Evolutionary conservation across 2,888 invertebrate genomes (phyloP).

Genomic region (Microctonus brassicae): DNA sequence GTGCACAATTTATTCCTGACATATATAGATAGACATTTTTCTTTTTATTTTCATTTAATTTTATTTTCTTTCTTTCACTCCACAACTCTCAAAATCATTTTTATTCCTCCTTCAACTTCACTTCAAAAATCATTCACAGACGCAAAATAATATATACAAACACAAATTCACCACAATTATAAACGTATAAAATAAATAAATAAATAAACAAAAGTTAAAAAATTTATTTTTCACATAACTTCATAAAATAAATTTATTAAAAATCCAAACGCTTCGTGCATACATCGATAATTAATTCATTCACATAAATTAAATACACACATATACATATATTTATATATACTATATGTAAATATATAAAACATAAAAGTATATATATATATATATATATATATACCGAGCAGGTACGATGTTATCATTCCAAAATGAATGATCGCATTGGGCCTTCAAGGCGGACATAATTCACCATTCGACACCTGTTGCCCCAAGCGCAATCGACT

Average conservation of each 20-base stretch:
- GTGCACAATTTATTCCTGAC: neutral
- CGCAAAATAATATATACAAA: no score
- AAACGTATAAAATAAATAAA: neutral
- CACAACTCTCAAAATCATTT: neutral
- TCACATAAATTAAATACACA: conserved; percentile 6
- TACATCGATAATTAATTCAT: conserved; percentile 21
- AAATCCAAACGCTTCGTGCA: neutral
- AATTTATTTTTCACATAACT: neutral
- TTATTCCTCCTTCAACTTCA: neutral
- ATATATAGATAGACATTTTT: no score
- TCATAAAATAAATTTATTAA: neutral
- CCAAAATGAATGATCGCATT: conserved; percentile 43
- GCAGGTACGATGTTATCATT: conserved; percentile 40
- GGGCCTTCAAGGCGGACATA: conserved; percentile 39
- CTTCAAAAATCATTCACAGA: neutral
- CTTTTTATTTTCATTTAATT: no score
- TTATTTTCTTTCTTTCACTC: neutral
- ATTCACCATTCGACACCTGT: conserved; percentile 47
- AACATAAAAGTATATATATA: neutral
- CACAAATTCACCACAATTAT: no score
- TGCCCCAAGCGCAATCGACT: conserved; percentile 35
- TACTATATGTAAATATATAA: no score
- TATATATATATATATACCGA: neutral
- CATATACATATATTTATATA: no score
- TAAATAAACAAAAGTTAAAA: neutral